Evolutionary conservation across 2,113 vertebrate species (phyloP).

Genomic region (Clarias gariepinus): DNA sequence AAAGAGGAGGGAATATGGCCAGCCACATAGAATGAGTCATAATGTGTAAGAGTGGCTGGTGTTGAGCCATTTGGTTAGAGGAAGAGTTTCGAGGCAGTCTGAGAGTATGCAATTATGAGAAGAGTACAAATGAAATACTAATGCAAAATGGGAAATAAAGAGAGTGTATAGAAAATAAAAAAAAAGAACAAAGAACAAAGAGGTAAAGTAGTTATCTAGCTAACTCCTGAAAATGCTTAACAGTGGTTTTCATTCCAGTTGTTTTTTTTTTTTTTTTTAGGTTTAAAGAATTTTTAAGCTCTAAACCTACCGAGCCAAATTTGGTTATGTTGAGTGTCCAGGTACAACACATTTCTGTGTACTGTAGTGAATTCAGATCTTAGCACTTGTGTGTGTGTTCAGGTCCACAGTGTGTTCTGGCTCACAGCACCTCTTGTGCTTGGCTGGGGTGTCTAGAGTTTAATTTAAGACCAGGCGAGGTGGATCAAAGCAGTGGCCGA

Average conservation of each 20-base stretch:
- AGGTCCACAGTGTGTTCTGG: conserved; percentile 37
- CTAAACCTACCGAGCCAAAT: not conserved
- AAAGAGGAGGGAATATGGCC: conserved; percentile 24
- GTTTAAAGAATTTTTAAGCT: not conserved
- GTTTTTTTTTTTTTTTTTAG: not conserved
- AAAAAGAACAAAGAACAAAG: not conserved
- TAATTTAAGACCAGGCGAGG: conserved; percentile 51
- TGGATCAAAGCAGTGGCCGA: conserved; percentile 51
- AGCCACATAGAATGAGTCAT: conserved; percentile 32
- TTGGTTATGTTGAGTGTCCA: not conserved
- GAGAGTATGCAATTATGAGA: not conserved
- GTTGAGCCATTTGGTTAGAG: conserved; percentile 27
- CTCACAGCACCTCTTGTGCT: conserved; percentile 33
- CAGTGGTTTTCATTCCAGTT: not conserved
- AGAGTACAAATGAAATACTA: conserved; percentile 34
- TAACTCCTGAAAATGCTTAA: not conserved
- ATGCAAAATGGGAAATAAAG: conserved; percentile 4
- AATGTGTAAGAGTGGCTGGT: conserved; percentile 28
- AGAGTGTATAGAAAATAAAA: not conserved
- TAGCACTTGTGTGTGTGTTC: conserved; percentile 19
- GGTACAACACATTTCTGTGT: not conserved
- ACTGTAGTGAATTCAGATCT: not conserved
- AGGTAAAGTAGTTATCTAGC: not conserved
- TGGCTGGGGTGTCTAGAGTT: conserved; percentile 47
- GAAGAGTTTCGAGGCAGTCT: not conserved